These are phyloP conservation scores for Cyanoderma ruficeps DNA, from an alignment of 2,113 vertebrate genomes.

Conservation along the genomic window DNA sequence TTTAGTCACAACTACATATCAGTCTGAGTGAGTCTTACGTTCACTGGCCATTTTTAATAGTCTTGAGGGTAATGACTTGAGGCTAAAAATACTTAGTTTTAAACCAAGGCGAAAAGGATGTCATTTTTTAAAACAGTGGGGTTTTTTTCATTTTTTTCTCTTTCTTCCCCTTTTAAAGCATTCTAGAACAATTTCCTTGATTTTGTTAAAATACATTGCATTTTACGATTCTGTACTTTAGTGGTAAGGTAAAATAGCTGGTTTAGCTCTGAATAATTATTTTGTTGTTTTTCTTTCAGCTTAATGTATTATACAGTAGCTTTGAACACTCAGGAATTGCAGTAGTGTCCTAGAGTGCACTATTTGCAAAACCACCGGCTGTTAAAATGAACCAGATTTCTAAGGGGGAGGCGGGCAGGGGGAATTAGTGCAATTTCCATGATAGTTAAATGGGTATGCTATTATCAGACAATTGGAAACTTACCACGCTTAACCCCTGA, in stretches of 20 bases:
- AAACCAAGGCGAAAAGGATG: neutral
- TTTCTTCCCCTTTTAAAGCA: neutral
- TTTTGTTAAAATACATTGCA: neutral
- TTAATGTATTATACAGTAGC: conserved; percentile 18
- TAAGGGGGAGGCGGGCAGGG: neutral
- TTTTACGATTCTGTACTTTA: conserved; percentile 5
- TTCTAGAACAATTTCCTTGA: neutral
- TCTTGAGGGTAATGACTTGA: neutral
- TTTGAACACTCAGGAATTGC: conserved; percentile 59
- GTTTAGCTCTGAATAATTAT: conserved; percentile 5
- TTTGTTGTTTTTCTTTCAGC: conserved; percentile 18
- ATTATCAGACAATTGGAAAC: conserved; percentile 49
- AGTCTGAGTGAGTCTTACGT: neutral
- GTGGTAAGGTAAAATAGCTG: neutral
- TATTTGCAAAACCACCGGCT: conserved; percentile 34
- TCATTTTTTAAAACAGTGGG: neutral
- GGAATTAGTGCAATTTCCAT: conserved; percentile 38
- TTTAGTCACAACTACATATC: neutral
- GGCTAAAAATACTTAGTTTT: neutral
- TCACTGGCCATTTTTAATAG: neutral
- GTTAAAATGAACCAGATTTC: conserved; percentile 43
- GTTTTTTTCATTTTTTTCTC: accelerated
- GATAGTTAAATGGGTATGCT: conserved; percentile 24
- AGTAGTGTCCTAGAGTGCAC: conserved; percentile 21
- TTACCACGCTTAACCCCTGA: conserved; percentile 29